Evolutionary conservation across 2,888 invertebrate genomes (phyloP), one percentile per base, ranked within the genome.

Genomic region (Caradrina clavipalpis): DNA sequence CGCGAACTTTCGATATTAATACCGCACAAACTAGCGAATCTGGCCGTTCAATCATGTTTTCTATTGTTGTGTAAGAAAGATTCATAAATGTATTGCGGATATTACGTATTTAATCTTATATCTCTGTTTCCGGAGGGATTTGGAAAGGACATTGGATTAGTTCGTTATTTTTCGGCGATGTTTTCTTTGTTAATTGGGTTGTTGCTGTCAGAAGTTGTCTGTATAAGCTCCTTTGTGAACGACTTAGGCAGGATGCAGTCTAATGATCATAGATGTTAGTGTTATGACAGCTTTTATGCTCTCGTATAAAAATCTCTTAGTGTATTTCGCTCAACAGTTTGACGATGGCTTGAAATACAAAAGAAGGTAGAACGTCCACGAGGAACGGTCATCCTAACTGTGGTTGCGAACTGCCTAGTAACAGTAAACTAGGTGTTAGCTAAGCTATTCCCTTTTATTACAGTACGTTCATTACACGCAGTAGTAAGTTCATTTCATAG

Each of bases 1-100:
- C 74, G 81, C 82, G 71, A 85, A 91, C 87, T 92, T 93, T 90
- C 83, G 88, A 87, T 91, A 92, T 92, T 90, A 91, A 87, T 85
- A 85, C 80, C 73, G 67, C 74, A 75, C 74, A 75, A 84, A 81
- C 80, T 72, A 77, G 83, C 83, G 66, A 73, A 81, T 80, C 80
- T 71, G 51, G 70, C 63, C 74, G 75, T 81, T 79, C 73, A 67
- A 62, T 76, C 75, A 78, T 80, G 73, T 73, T 73, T 71, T 75
- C 61, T 75, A 75, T 77, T 78, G 72, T 82, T 73, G 59, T 73
- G 73, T 59, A 63, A 51, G 68, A 75, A 69, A 67, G 66, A 81
- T 74, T 74, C 69, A 83, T 77, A 80, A 69, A 75, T 80, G 77
- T 78, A 78, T 80, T 66, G 65, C 68, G 65, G 80, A 80, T 80